Evolutionary conservation across 2,797 vertebrate species (phyloP), one percentile per base, ranked within the genome.

Genomic region (Platyrinchus mystaceus): DNA sequence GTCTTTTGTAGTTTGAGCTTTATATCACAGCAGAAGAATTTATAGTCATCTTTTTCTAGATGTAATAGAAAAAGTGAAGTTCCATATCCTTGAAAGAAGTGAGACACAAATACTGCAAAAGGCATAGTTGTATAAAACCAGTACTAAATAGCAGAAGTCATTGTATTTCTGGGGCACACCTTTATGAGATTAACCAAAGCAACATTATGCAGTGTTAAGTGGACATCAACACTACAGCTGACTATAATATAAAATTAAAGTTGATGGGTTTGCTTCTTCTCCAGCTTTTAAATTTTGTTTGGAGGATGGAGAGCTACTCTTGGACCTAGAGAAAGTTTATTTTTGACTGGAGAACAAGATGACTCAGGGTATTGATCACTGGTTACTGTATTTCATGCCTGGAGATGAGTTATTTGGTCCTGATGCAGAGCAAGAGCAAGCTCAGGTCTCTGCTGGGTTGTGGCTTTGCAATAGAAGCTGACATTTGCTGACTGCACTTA

Each of bases 1-100:
- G 10, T 62, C 91, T 93, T 91, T 88, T 89, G 84, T 81, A 86
- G 78, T 87, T 75, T 69, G 89, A 81, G 79, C 55, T 84, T 84
- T 93, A 49, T 68, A 75, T 81, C 73, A 63, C 43, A 88, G 73
- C 23, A 91, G 73, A 56, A 95, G 89, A 84, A 90, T 84, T 90
- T 80, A 59, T 79, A 91, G 52, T 86, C 1, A 79, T 88, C 28
- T 82, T 80, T 70, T 90, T 80, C 49, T 84, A 56, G 56, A 91
- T 92, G 59, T 56, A 67, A 62, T 82, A 84, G 63, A 63, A 93
- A 94, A 87, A 44, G 28, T 67, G 34, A 84, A 94, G 67, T 74
- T 91, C 67, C 5, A 9, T 58, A 70, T 68, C 52, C 30, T 68
- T 84, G 52, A 82, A 93, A 93, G 56, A 84, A 80, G 71, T 41